Base-by-base conservation (phyloP, 2,113 vertebrate species). In the Ardeotis arabs region DNA sequence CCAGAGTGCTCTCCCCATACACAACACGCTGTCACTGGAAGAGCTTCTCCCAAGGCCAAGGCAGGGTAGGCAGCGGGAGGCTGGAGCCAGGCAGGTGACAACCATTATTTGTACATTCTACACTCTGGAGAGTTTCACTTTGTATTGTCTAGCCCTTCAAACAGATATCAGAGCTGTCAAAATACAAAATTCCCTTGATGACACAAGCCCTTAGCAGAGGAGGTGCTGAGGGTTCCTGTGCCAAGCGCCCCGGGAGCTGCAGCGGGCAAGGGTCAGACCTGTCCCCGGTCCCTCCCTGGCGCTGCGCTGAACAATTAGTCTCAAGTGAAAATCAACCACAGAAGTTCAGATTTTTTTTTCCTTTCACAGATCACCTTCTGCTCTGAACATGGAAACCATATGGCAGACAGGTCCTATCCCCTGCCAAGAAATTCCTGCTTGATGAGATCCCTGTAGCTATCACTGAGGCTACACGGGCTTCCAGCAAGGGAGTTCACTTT, bases 341-440 rank as follows among this genome's bases (percentile, higher is more conserved):
- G 95, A 92, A 90, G 88, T 94, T 81, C 56, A 78, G 39, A 25
- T 18, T 47, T 11, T 84, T 84, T 79, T 89, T 92, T 95, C 90
- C 87, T 90, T 96, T 90, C 94, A 94, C 92, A 95, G 92, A 95
- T 96, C 95, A 96, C 96, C 96, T 97, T 96, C 96, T 97, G 96
- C 96, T 95, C 96, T 28, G 72, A 97, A 96, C 96, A 95, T 96
- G 90, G 95, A 96, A 97, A 96, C 95, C 96, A 97, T 96, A 95
- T 97, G 96, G 96, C 95, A 96, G 96, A 97, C 96, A 96, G 96
- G 96, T 96, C 94, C 97, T 85, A 73, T 91, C 88, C 94, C 89
- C 92, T 96, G 96, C 97, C 97, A 97, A 96, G 97, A 97, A 96
- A 96, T 97, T 97, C 96, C 93, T 97, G 92, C 95, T 95, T 95